These are phyloP conservation scores for Drusus annulatus DNA, from an alignment of 1,140 invertebrate species.

Conservation along the genomic window DNA sequence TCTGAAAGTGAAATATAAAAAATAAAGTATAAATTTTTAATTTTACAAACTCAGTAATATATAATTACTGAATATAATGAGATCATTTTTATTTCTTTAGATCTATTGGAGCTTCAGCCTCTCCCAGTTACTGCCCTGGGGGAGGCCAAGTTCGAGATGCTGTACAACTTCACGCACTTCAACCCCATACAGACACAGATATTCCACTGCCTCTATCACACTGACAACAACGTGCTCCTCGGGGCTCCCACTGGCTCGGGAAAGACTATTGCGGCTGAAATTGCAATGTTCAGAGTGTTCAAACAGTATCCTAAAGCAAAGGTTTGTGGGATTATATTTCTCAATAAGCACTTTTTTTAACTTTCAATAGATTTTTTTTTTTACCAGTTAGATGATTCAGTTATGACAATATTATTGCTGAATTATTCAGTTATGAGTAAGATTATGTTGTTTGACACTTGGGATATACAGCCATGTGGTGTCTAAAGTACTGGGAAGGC, in stretches of 20 bases:
- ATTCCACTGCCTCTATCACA: constrained; percentile 97
- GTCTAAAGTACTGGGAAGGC: too few species aligned
- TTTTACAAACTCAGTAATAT: too few species aligned
- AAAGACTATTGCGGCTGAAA: constrained; percentile 98
- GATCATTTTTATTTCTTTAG: constrained; percentile 64
- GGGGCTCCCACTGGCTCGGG: constrained; percentile 99
- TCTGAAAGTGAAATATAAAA: too few species aligned
- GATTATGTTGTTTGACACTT: too few species aligned
- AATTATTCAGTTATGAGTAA: too few species aligned
- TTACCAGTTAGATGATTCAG: too few species aligned
- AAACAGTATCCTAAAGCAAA: constrained; percentile 87
- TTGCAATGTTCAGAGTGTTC: constrained; percentile 97
- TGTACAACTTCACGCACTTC: constrained; percentile 96
- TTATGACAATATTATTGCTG: too few species aligned
- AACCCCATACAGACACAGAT: constrained; percentile 99
- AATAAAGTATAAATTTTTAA: too few species aligned
- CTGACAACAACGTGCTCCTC: constrained; percentile 93
- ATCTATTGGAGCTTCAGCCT: constrained; percentile 92
- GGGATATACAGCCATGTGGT: too few species aligned
- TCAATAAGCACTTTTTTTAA: too few species aligned
- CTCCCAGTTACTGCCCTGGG: constrained; percentile 89
- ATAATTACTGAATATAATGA: too few species aligned
- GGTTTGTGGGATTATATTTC: constrained; percentile 70
- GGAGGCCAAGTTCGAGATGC: constrained; percentile 81
- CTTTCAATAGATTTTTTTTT: too few species aligned